Evolutionary conservation across 2,888 invertebrate genomes (phyloP), one percentile per base, ranked within the genome.

Genomic region (Corythucha ciliata): DNA sequence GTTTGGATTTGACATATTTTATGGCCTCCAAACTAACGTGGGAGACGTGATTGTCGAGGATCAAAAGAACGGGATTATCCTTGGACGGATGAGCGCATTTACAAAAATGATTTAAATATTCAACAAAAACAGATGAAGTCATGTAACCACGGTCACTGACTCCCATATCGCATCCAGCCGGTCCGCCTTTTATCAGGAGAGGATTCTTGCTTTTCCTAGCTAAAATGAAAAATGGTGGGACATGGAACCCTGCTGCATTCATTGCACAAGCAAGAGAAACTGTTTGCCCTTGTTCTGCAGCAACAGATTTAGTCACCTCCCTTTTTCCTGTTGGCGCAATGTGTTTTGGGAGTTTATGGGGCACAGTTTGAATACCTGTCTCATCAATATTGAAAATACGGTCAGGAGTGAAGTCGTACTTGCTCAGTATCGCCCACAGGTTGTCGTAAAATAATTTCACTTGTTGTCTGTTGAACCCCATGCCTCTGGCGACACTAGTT

Each of bases 21-120:
- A 62, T 60, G 1, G 61, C 61, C 16, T 53, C 48, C n/a, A 63
- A 46, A 6, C 57, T 54, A 48, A 58, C 59, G 29, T 61, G 61
- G 26, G 57, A 59, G n/a, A 24, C 21, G 49, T 63, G 60, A 2
- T 58, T 60, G 59, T 61, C 60, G 8, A 63, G 29, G 21, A 62
- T 55, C 0, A 63, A 34, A 4, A 62, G 46, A 7, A 61, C 56
- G 20, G 58, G 59, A 22, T 48, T 42, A 18, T 56, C 53, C 41
- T 52, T 34, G 8, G 55, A 51, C 21, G 61, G 57, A 2, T 55
- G 34, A 3, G 39, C 12, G 18, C 7, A 25, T 18, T 39, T 40
- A 16, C 2, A 5, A 21, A 48, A 48, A 41, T 40, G 40, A 7
- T 48, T 10, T 10, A 48, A 26, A 16, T 22, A 48, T 27, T 48